Evolutionary conservation across 2,113 vertebrate genomes (phyloP).

Genomic region (Phylloscopus whistleri): DNA sequence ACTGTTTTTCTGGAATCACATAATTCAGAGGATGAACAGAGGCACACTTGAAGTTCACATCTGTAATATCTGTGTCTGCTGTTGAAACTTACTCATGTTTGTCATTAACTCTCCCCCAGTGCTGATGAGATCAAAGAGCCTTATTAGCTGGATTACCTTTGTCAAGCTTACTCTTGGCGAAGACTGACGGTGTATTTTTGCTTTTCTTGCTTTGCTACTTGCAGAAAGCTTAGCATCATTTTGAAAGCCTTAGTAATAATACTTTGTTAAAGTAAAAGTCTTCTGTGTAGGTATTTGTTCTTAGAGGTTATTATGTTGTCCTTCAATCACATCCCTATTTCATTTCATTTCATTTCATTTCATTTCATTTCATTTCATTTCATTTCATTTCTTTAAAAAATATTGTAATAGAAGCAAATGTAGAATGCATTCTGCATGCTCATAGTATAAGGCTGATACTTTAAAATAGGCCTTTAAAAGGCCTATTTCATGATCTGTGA

Average conservation of each 20-base stretch:
- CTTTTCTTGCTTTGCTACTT: background rate
- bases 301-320: slow-evolving; percentile 23
- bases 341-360: slow-evolving; percentile 19
- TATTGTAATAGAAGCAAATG: background rate
- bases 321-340: slow-evolving; percentile 13
- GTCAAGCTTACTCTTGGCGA: background rate
- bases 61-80: background rate
- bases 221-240: background rate
- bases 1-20: background rate
- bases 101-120: background rate
- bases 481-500: background rate
- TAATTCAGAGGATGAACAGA: background rate
- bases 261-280: slow-evolving; percentile 5
- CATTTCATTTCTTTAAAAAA: background rate
- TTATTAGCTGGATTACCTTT: slow-evolving; percentile 32
- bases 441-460: background rate
- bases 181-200: background rate
- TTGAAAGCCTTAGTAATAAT: background rate
- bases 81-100: background rate
- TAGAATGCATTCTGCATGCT: background rate
- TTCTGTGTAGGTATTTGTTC: slow-evolving; percentile 3
- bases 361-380: slow-evolving; percentile 16
- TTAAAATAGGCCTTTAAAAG: background rate
- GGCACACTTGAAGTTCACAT: background rate
- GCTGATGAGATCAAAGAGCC: background rate